These are phyloP conservation scores for Orchesella cincta DNA, from an alignment of 1,140 invertebrate genomes.

Conservation along the genomic window DNA sequence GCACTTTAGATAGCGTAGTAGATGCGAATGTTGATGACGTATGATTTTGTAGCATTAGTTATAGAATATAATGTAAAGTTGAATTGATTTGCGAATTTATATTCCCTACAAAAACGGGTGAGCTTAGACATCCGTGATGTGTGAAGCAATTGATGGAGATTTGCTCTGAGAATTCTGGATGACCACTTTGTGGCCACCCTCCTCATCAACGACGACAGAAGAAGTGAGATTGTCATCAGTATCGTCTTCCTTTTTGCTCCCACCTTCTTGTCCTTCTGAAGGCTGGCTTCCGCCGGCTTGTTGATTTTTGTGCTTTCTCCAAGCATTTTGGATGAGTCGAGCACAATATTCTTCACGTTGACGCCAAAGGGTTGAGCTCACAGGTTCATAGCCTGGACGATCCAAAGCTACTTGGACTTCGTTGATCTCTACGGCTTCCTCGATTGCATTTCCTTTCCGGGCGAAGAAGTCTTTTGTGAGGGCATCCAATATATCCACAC, in stretches of 20 bases:
- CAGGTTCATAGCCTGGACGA: constrained; percentile 84
- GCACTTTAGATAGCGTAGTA: too few species aligned
- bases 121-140: constrained; percentile 80
- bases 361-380: constrained; percentile 82
- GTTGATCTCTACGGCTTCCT: constrained; percentile 78
- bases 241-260: constrained; percentile 37
- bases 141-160: constrained; percentile 76
- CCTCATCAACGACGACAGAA: constrained; percentile 42
- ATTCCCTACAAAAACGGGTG: too few species aligned
- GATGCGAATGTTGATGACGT: too few species aligned
- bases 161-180: constrained; percentile 80
- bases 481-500: constrained; percentile 95
- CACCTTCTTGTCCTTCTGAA: constrained; percentile 27
- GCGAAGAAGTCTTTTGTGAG: constrained; percentile 94
- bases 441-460: constrained; percentile 86
- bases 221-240: constrained; percentile 45
- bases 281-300: constrained; percentile 54
- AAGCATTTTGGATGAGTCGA: constrained; percentile 88
- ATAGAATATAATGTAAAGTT: too few species aligned
- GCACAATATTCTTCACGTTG: constrained; percentile 95
- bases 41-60: too few species aligned
- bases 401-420: constrained; percentile 72
- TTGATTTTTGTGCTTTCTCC: constrained; percentile 78
- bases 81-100: too few species aligned
- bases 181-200: background rate